Base-by-base conservation (phyloP, 1,140 invertebrate genomes). In the Macrotrachela quadricornifera region DNA sequence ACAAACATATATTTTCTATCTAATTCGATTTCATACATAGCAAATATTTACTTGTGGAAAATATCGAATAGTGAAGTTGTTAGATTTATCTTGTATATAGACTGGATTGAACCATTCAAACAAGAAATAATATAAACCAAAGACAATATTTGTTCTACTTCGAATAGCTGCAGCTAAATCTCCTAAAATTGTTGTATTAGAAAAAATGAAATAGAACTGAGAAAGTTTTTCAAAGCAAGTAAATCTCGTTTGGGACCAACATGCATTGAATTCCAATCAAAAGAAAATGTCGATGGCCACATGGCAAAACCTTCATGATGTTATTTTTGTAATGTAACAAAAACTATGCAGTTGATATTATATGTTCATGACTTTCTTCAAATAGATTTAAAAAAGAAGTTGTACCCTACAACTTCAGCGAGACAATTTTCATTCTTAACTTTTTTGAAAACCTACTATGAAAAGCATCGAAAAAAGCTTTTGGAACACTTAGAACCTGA, bases 41-140 rank as follows among this genome's bases (percentile, higher is more conserved):
- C 8, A 30, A 30, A 30, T 30, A 30, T 30, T 30, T 30, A 30
- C 21, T 30, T 30, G 3, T 30, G 21, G 21, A 30, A 4, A 66
- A 17, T 55, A 41, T 15, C 56, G 46, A 21, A 64, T 65, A 13
- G 44, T 46, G 17, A 51, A 65, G 4, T 53, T 54, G 50, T 61
- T 64, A 10, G 43, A 41, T 38, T 60, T 61, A 53, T 65, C 64
- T 30, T 50, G 0, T 18, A 61, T 21, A 48, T 62, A 65, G 1
- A 67, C 30, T 6, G 63, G 67, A 57, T 70, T 56, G 46, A 70
- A 71, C 70, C 70, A 71, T 51, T 71, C 69, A 47, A 59, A 64
- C 41, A 64, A 58, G 10, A 68, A 71, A 56, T 72, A 70, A 57
- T 71, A 71, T 2, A 71, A 42, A 15, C 69, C 69, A 57, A 72